Percentiles rank a stretch among this genome's conserved stretches.
These are phyloP conservation scores for Agrotis segetum DNA, from an alignment of 2,888 invertebrate species.

Conservation along the genomic window DNA sequence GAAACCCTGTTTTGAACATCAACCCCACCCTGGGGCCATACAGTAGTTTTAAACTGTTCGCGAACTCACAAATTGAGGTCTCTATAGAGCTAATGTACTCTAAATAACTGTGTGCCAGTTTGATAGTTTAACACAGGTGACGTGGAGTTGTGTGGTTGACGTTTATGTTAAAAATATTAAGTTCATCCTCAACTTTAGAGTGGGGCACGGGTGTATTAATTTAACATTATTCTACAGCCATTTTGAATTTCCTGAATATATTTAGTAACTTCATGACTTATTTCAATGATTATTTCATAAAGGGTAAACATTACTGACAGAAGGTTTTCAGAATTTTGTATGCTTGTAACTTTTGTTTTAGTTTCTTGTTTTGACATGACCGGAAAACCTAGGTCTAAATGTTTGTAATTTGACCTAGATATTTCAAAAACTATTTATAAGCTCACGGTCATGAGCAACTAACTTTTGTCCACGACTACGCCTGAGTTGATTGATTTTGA, in stretches of 20 bases:
- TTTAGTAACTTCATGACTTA: no score
- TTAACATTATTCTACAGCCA: not conserved
- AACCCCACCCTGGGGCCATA: slow-evolving; percentile 68
- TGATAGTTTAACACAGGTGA: slow-evolving; percentile 67
- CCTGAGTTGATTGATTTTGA: no score
- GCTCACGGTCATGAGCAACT: no score
- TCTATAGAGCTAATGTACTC: slow-evolving; percentile 73
- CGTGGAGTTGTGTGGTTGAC: slow-evolving; percentile 32
- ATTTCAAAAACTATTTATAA: not conserved
- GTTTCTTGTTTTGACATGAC: not conserved
- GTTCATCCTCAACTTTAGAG: slow-evolving; percentile 12
- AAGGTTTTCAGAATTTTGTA: not conserved
- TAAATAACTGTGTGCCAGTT: slow-evolving; percentile 67
- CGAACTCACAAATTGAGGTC: slow-evolving; percentile 76
- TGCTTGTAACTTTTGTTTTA: not conserved
- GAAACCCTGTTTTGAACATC: slow-evolving; percentile 71
- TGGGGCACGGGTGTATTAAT: not conserved
- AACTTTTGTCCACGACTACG: no score
- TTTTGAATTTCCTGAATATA: no score
- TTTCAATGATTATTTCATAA: no score
- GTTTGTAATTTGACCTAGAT: not conserved
- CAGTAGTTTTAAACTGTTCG: slow-evolving; percentile 77
- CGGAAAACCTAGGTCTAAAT: not conserved
- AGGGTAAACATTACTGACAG: no score
- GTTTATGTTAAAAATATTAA: slow-evolving; percentile 36